A percentile compares a stretch with the other conserved stretches of the same genome.
Conservation (phyloP, 2,888 invertebrate genomes). For the Plemyria rubiginata region DNA sequence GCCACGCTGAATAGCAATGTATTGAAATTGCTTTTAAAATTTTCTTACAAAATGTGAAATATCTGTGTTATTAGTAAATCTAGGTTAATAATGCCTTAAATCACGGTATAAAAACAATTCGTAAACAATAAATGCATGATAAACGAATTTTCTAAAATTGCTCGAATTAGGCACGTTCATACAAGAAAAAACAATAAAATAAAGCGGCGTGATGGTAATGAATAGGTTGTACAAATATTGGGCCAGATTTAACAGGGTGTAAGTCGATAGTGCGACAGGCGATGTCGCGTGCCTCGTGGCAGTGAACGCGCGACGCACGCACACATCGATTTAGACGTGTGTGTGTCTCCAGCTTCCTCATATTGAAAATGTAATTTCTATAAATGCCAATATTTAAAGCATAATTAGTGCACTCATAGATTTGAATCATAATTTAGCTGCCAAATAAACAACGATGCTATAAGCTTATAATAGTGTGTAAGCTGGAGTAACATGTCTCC, state of each 20-base stretch:
- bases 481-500: too few species aligned
- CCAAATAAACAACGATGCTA: too few species aligned
- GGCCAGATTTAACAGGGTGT: conserved; percentile 81
- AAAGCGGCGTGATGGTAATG: conserved; percentile 71
- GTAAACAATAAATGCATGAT: conserved; percentile 52
- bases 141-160: conserved; percentile 66
- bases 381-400: too few species aligned
- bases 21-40: too few species aligned
- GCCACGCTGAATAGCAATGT: too few species aligned
- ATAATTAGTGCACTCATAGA: too few species aligned
- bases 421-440: too few species aligned
- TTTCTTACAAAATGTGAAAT: neutral
- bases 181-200: conserved; percentile 76
- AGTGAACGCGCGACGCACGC: conserved; percentile 57
- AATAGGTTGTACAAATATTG: conserved; percentile 81
- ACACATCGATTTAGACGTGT: conserved; percentile 70
- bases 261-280: conserved; percentile 80
- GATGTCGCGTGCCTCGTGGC: conserved; percentile 68
- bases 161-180: conserved; percentile 55
- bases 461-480: too few species aligned
- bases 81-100: conserved; percentile 7
- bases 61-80: conserved; percentile 10
- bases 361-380: too few species aligned
- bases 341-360: too few species aligned
- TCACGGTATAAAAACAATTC: conserved; percentile 10